These are phyloP conservation scores for Luehdorfia chinensis DNA, from an alignment of 1,140 invertebrate genomes.

Conservation along the genomic window DNA sequence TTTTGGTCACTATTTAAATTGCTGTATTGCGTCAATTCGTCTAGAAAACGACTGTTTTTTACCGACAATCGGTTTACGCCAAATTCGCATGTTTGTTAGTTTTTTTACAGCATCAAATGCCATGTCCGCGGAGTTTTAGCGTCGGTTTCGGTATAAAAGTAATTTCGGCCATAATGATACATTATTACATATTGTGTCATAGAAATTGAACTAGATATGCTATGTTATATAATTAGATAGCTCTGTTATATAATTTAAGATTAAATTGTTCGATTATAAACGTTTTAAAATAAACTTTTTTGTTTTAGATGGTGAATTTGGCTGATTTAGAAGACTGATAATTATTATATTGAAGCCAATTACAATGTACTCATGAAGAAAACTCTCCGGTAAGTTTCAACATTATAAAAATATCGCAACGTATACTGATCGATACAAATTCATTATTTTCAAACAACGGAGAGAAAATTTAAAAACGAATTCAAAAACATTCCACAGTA, in stretches of 20 bases:
- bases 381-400: constrained; percentile 30
- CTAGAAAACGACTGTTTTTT: constrained; percentile 49
- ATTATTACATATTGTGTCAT: constrained; percentile 3
- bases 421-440: constrained; percentile 32
- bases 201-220: constrained; percentile 29
- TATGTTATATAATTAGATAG: constrained; percentile 21
- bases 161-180: constrained; percentile 31
- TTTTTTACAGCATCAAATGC: constrained; percentile 42
- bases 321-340: constrained; percentile 63
- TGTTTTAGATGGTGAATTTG: constrained; percentile 55
- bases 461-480: constrained; percentile 61
- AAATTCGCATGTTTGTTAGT: constrained; percentile 47
- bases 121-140: constrained; percentile 26
- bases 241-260: constrained; percentile 10
- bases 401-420: constrained; percentile 27
- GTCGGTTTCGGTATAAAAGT: constrained; percentile 38
- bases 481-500: constrained; percentile 70
- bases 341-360: constrained; percentile 47
- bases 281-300: constrained; percentile 22
- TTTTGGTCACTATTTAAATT: constrained; percentile 67
- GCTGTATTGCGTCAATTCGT: constrained; percentile 62
- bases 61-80: constrained; percentile 47
- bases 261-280: constrained; percentile 16
- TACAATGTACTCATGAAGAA: constrained; percentile 55
- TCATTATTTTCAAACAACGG: constrained; percentile 59